phyloP scores from a whole-genome alignment of 2,888 invertebrate species.

The Bibio marci region DNA sequence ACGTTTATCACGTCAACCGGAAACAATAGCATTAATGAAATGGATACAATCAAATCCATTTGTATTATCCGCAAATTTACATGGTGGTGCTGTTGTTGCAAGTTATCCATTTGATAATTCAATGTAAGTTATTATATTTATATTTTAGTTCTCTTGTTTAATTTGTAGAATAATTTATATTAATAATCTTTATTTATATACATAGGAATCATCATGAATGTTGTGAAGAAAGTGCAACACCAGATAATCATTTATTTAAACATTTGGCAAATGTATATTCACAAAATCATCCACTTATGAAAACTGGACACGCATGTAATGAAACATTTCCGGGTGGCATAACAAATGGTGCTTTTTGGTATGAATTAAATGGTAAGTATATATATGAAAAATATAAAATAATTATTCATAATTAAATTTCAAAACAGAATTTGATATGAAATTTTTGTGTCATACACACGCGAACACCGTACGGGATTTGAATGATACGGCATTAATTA shows the following conservation, averaged over 20 bases:
- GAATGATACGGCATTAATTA: too few species aligned
- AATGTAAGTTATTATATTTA: slow-evolving; percentile 34
- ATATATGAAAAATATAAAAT: too few species aligned
- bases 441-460: neutral
- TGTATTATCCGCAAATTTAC: slow-evolving; percentile 84
- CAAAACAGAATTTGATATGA: too few species aligned
- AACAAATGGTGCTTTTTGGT: slow-evolving; percentile 89
- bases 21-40: slow-evolving; percentile 73
- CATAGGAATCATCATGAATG: slow-evolving; percentile 36
- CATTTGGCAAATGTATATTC: slow-evolving; percentile 63
- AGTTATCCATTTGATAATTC: slow-evolving; percentile 94
- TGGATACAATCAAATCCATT: slow-evolving; percentile 81
- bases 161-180: neutral
- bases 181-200: neutral
- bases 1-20: slow-evolving; percentile 47
- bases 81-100: slow-evolving; percentile 93
- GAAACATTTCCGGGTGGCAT: slow-evolving; percentile 65
- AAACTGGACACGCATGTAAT: slow-evolving; percentile 49
- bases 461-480: too few species aligned
- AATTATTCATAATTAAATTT: neutral
- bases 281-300: slow-evolving; percentile 57
- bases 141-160: neutral
- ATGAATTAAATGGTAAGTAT: slow-evolving; percentile 52
- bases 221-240: slow-evolving; percentile 56
- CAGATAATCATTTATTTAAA: slow-evolving; percentile 69